Evolutionary conservation across 2,113 vertebrate genomes (phyloP).

Genomic region (Cyprinodon tularosa): DNA sequence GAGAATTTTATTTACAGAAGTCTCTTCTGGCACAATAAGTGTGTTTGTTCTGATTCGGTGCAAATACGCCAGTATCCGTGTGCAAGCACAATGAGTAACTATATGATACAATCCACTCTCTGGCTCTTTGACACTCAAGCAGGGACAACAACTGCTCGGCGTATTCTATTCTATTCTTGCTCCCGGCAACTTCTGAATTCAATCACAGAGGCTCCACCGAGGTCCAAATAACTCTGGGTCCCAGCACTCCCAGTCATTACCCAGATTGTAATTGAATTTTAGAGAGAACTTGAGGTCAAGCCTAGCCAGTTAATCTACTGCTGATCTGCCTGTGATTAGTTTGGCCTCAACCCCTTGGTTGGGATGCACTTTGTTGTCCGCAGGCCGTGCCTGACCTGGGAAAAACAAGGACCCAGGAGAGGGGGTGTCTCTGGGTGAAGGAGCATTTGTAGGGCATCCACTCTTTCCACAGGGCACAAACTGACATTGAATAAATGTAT

Average conservation of each 20-base stretch:
- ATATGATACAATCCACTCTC: slow-evolving; percentile 44
- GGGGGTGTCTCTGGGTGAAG: slow-evolving; percentile 42
- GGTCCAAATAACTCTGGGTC: slow-evolving; percentile 76
- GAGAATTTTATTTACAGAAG: slow-evolving; percentile 58
- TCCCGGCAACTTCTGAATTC: slow-evolving; percentile 71
- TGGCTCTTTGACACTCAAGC: slow-evolving; percentile 37
- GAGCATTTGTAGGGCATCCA: slow-evolving; percentile 59
- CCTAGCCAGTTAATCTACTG: slow-evolving; percentile 70
- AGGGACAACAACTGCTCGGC: slow-evolving; percentile 39
- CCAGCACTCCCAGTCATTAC: slow-evolving; percentile 76
- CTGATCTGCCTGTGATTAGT: slow-evolving; percentile 79
- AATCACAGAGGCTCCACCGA: slow-evolving; percentile 69
- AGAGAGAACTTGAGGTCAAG: slow-evolving; percentile 72
- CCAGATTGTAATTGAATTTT: slow-evolving; percentile 74
- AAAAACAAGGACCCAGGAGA: slow-evolving; percentile 55
- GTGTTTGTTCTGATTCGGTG: slow-evolving; percentile 26
- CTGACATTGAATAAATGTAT: slow-evolving; percentile 50
- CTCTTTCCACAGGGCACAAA: slow-evolving; percentile 51
- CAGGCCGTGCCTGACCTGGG: slow-evolving; percentile 60
- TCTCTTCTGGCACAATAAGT: slow-evolving; percentile 56
- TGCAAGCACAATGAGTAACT: slow-evolving; percentile 37
- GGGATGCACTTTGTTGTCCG: slow-evolving; percentile 57
- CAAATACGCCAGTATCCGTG: slow-evolving; percentile 17
- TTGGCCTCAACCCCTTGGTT: slow-evolving; percentile 53
- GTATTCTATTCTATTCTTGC: slow-evolving; percentile 60